These are phyloP conservation scores for Drosophila ogumai DNA, from an alignment of 1,140 invertebrate genomes.

Conservation along the genomic window DNA sequence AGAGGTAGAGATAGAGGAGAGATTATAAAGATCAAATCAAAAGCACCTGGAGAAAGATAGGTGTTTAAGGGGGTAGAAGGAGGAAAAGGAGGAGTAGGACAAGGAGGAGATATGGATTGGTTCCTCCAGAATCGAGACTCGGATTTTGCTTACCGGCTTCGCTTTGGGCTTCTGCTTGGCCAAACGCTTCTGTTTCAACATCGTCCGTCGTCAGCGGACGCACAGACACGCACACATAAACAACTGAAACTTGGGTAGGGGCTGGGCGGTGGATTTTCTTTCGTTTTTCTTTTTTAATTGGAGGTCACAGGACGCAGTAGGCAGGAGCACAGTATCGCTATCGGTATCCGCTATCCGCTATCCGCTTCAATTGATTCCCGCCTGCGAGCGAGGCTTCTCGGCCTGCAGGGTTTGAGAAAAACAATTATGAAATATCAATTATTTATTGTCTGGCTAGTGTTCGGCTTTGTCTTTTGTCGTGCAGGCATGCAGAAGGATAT, in stretches of 20 bases:
- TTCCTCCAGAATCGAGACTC: background rate
- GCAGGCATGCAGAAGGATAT: slow-evolving; percentile 54
- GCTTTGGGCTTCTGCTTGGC: slow-evolving; percentile 84
- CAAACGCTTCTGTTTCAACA: slow-evolving; percentile 84
- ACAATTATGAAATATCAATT: slow-evolving; percentile 61
- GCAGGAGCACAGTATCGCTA: slow-evolving; percentile 7
- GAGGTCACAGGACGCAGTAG: background rate
- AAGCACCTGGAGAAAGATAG: slow-evolving; percentile 36
- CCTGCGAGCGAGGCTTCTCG: slow-evolving; percentile 43
- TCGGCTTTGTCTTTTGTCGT: slow-evolving; percentile 45
- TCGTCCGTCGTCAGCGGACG: slow-evolving; percentile 77
- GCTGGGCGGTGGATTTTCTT: slow-evolving; percentile 18
- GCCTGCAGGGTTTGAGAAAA: slow-evolving; percentile 45
- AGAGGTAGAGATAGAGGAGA: slow-evolving; percentile 8
- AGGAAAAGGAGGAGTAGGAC: background rate
- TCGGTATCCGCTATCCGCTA: slow-evolving; percentile 3
- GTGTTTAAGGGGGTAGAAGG: slow-evolving; percentile 3
- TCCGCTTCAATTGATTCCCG: slow-evolving; percentile 46
- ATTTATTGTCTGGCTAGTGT: slow-evolving; percentile 44
- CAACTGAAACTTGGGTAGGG: slow-evolving; percentile 36
- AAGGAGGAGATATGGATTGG: background rate
- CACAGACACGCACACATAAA: slow-evolving; percentile 74
- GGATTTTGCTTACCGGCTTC: slow-evolving; percentile 80
- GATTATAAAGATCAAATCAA: slow-evolving; percentile 34
- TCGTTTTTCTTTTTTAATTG: background rate